Evolutionary conservation across 2,797 vertebrate genomes (phyloP), one percentile per base, ranked within the genome.

Genomic region (Oophaga sylvatica): DNA sequence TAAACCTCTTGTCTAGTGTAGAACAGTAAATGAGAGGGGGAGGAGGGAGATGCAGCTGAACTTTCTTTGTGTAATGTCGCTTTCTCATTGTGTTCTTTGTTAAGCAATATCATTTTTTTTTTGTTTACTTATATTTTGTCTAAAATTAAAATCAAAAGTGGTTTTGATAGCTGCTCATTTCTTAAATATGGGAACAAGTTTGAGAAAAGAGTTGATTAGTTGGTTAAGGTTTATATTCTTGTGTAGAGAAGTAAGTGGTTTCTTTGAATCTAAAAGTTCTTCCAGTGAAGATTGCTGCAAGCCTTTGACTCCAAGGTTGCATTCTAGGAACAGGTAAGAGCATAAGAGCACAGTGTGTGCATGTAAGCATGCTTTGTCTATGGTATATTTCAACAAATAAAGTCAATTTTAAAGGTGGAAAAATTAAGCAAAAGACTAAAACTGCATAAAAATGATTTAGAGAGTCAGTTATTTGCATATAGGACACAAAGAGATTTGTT

Each of bases 181-280:
- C 62, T 65, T 10, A 12, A 9, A n/a, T 65, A n/a, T n/a, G 12
- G 17, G 20, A n/a, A 45, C 12, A 19, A 76, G 41, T n/a, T 17
- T 48, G 2, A 62, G 1, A 45, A 62, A 7, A 48, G 13, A 16
- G 4, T 79, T 85, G 29, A 84, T 1, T 45, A 57, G 87, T 67
- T 81, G 53, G 48, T 2, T 63, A 65, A 65, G 20, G 20, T 31
- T 60, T 79, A 22, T 29, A 53, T 71, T 65, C 19, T 71, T 79
- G 53, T 78, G 59, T 31, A 75, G 48, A 81, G 20, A 83, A 70
- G 79, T 80, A 87, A 70, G 83, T 65, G 65, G 65, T 89, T 56
- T 89, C 65, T 89, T 89, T 87, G 71, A 88, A 82, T 89, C 63
- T 85, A 83, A 73, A 89, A 89, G 84, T 78, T 71, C 68, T 78